Evolutionary conservation across 2,888 invertebrate genomes (phyloP), one percentile per base, ranked within the genome.

Genomic region (Torymus tubicola): DNA sequence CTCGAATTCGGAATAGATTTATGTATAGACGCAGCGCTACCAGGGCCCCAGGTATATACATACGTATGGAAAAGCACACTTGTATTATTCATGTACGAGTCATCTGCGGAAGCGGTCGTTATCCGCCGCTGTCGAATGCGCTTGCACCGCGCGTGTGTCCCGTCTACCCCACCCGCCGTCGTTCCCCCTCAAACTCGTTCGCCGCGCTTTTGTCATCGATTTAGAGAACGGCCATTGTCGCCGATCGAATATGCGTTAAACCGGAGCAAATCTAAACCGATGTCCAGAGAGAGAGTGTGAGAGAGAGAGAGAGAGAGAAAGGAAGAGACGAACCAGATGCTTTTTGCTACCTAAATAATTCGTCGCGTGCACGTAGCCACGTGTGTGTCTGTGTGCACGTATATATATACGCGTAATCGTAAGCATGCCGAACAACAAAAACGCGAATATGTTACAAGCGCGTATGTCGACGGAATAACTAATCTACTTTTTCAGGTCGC

Each of bases 71-170:
- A 65, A 75, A 42, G 74, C 67, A 50, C 75, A 60, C 50, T 75
- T 68, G 75, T 75, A 75, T 75, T 75, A 75, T 75, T 75, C 75
- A 68, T 75, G 68, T 61, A 55, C 58, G 52, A 75, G 68, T 68
- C 68, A 75, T 75, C 75, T 24, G 75, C 68, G 75, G 75, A 75
- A 75, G 68, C 75, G 16, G 67, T 60, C 68, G 75, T 68, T 75
- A 75, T 61, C 63, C 73, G 63, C 67, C 42, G 21, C 18, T 53
- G 42, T 72, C 61, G 53, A 63, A 63, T 52, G 70, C 42, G 31
- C 31, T 0, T 4, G 31, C 31, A 8, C 31, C 42, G 10, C 42
- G 42, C 42, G 42, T 42, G 42, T 42, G 42, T 42, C 8, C 42
- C 42, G 31, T 5, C 31, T 3, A 5, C 5, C 50, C 42, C 50